These are phyloP conservation scores for Nymphalis urticae DNA, from an alignment of 2,888 invertebrate species.

Conservation along the genomic window DNA sequence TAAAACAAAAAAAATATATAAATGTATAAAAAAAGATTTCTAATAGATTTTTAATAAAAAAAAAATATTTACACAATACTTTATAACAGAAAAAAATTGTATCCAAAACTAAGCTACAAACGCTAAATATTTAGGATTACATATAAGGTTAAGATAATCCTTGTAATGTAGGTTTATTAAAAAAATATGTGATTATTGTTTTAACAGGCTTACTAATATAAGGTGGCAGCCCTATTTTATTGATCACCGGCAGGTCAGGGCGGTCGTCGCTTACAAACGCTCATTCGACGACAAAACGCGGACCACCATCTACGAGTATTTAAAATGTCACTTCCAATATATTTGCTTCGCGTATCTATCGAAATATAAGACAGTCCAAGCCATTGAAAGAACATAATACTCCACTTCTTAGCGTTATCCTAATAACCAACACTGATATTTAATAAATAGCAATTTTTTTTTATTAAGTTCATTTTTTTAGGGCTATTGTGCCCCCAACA, in stretches of 20 bases:
- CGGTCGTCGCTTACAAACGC: conserved; percentile 21
- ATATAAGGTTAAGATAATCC: too few relatives aligned
- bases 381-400: background rate
- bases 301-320: conserved; percentile 9
- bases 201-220: background rate
- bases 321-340: conserved; percentile 21
- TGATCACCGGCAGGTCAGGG: conserved; percentile 23
- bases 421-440: background rate
- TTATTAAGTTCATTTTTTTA: too few relatives aligned
- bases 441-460: too few relatives aligned
- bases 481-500: too few relatives aligned
- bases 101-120: too few relatives aligned
- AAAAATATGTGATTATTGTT: background rate
- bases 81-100: too few relatives aligned
- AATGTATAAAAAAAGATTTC: too few relatives aligned
- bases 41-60: too few relatives aligned
- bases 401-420: background rate
- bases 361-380: background rate
- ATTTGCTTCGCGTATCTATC: background rate
- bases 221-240: conserved; percentile 14
- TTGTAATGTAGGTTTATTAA: background rate
- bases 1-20: too few relatives aligned
- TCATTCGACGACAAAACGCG: conserved; percentile 19
- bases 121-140: background rate
- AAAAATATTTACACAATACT: too few relatives aligned